Evolutionary conservation across 2,888 invertebrate genomes (phyloP), one percentile per base, ranked within the genome.

Genomic region (Eilema griseolum): DNA sequence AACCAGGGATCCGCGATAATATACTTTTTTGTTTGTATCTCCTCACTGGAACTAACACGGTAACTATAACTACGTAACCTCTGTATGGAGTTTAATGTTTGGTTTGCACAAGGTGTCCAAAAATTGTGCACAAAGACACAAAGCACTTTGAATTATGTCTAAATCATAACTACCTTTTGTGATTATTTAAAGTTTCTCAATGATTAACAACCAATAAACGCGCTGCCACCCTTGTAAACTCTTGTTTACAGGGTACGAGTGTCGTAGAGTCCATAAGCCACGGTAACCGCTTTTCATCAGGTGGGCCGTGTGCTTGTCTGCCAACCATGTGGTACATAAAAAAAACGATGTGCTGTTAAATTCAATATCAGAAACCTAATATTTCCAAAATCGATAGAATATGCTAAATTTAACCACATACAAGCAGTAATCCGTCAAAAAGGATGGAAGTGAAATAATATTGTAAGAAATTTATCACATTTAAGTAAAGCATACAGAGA

Each of bases 11-110:
- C 87, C 82, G 85, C 85, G 89, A 87, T 91, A 89, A 90, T 88
- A 85, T 77, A 82, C 77, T 78, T 87, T 89, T 90, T 90, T 90
- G 89, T 92, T 87, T 89, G 84, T 90, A 88, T 85, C 89, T 89
- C 88, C 86, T 87, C 89, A 86, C 84, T 88, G 89, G 88, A 89
- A 89, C 88, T 81, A 84, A 86, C 84, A 79, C 82, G 76, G 79
- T 63, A 41, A 63, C 62, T 56, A 79, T 76, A 78, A 78, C n/a
- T 73, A 78, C 65, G 3, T 66, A 67, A n/a, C 66, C 61, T 14
- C 31, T n/a, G 31, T 72, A 77, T 81, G 77, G 76, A 67, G 79
- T 82, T 82, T 74, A 70, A 80, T 80, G 74, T 76, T 71, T 31
- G 66, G 60, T 59, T 70, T 56, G 24, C 46, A 46, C 1, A 33